These are phyloP conservation scores for Zaprionus vittiger DNA, from an alignment of 1,140 invertebrate genomes.

Conservation along the genomic window DNA sequence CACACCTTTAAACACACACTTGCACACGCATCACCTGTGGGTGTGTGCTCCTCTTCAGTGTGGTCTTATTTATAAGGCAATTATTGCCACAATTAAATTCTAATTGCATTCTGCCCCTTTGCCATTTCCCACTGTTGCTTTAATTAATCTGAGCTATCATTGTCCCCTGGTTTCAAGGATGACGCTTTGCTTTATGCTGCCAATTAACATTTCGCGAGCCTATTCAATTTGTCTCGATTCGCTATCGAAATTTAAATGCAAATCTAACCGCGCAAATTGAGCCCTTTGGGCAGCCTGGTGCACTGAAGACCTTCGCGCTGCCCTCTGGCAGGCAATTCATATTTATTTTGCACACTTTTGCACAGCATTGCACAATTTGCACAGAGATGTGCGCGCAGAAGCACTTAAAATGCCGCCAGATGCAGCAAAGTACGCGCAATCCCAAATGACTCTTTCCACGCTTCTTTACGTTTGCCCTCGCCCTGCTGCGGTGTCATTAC, in stretches of 20 bases:
- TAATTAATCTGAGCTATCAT: constrained; percentile 67
- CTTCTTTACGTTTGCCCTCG: constrained; percentile 7
- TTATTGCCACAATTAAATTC: constrained; percentile 80
- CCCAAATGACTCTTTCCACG: constrained; percentile 38
- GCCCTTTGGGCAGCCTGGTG: constrained; percentile 6
- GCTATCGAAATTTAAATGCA: constrained; percentile 43
- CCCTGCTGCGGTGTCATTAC: background rate
- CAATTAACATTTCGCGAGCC: constrained; percentile 65
- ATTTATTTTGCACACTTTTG: constrained; percentile 47
- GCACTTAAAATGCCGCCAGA: constrained; percentile 25
- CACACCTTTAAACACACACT: background rate
- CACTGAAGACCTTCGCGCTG: constrained; percentile 16
- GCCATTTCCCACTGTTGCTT: constrained; percentile 33
- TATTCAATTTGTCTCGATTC: constrained; percentile 58
- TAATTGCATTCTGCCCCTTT: constrained; percentile 60
- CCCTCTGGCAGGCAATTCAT: constrained; percentile 34
- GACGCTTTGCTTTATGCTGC: constrained; percentile 51
- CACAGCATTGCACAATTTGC: constrained; percentile 31
- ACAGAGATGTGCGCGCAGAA: constrained; percentile 11
- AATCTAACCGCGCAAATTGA: constrained; percentile 39
- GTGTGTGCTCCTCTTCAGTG: constrained; percentile 15
- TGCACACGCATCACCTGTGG: background rate
- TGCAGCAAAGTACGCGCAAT: constrained; percentile 7
- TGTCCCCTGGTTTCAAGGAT: background rate
- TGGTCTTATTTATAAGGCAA: constrained; percentile 78